A percentile compares a stretch with the other conserved stretches of the same genome.
phyloP scores from a whole-genome alignment of 2,113 vertebrate species.

The Onychorhynchus coronatus region DNA sequence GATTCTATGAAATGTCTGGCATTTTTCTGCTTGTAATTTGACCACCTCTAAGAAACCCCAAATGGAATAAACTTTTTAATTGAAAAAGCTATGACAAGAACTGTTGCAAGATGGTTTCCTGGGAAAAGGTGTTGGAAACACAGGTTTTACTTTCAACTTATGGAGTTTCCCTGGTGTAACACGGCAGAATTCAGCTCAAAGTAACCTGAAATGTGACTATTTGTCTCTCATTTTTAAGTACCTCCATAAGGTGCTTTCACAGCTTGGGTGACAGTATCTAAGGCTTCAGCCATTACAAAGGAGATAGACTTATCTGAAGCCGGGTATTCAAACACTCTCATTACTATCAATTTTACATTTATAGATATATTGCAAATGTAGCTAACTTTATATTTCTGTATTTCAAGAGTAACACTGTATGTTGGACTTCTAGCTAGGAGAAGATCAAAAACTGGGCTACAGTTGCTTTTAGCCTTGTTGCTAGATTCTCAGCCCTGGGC shows the following conservation, averaged over 20 bases:
- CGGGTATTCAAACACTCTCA: neutral
- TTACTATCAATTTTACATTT: neutral
- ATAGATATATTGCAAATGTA: neutral
- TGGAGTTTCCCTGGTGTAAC: neutral
- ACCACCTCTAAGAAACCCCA: neutral
- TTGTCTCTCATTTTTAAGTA: neutral
- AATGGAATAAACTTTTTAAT: neutral
- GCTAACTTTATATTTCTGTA: neutral
- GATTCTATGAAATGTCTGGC: too few species aligned
- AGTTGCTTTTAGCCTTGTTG: neutral
- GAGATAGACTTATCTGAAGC: neutral
- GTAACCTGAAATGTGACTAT: neutral
- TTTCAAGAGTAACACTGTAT: neutral
- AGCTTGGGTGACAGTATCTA: neutral
- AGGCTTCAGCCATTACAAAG: neutral
- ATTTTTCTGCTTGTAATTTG: neutral
- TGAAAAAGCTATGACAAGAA: neutral
- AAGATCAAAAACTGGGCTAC: neutral
- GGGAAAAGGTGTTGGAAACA: neutral
- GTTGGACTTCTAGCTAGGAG: neutral
- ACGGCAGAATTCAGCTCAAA: neutral
- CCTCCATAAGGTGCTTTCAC: neutral
- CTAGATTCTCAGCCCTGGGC: neutral
- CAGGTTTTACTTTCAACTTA: neutral
- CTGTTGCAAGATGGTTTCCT: neutral